Evolutionary conservation across 2,888 invertebrate genomes (phyloP), one percentile per base, ranked within the genome.

Genomic region (Barypeithes pellucidus): DNA sequence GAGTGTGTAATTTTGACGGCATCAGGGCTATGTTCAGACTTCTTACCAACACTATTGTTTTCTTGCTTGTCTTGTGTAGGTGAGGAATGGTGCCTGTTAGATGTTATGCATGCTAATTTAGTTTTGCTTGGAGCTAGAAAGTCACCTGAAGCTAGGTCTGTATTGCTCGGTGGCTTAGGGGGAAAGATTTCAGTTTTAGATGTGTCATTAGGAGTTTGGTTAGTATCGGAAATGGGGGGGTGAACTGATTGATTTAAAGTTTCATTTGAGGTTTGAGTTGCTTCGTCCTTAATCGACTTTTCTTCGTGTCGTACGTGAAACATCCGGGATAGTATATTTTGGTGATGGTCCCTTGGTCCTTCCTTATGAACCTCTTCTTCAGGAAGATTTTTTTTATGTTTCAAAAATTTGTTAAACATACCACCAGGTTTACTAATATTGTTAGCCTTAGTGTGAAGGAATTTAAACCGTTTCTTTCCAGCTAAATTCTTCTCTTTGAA

Each of bases 51-150:
- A 84, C 75, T 65, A 54, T 65, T 63, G 16, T 47, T 50, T 11
- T 76, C 77, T 54, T 72, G 75, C 73, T 78, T 78, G 65, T 81
- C 83, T 75, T 80, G 80, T 75, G 80, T 78, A 81, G 83, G 83
- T 77, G 82, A 83, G 81, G 80, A 84, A 77, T 80, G 78, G 79
- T 79, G 82, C 85, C 84, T 85, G 83, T 79, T 80, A 79, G 81
- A 81, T 82, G 83, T 82, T 84, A 85, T 82, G 85, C 85, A 84
- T 80, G 86, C 84, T 82, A 83, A 84, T 83, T 84, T 84, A 84
- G 81, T 81, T 80, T 79, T 77, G 80, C 78, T 79, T 78, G 73
- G 81, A 78, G 76, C 78, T 77, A 75, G 80, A 77, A 75, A 68
- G 81, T 76, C 80, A 83, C 83, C 82, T 79, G 80, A 75, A 79